phyloP scores from a whole-genome alignment of 2,797 vertebrate genomes.

The Helicolenus hilgendorfi region DNA sequence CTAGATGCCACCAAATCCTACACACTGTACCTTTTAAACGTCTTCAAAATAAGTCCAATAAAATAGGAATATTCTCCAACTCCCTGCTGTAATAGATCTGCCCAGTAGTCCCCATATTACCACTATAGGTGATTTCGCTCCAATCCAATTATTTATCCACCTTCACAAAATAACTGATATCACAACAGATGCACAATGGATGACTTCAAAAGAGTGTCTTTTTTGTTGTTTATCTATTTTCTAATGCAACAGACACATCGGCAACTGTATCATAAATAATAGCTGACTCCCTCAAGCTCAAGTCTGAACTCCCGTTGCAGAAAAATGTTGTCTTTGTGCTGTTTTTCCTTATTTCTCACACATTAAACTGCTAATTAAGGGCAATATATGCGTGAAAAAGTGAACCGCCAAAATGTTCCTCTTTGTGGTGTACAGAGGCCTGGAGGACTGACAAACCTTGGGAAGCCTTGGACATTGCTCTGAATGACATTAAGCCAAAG shows the following conservation, averaged over 20 bases:
- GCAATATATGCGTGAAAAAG: background rate
- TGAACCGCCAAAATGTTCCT: background rate
- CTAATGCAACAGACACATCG: background rate
- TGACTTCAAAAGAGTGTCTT: background rate
- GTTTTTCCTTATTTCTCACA: background rate
- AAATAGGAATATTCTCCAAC: background rate
- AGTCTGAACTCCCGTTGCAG: background rate
- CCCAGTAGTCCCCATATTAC: background rate
- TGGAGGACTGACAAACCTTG: background rate
- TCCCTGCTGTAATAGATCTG: background rate
- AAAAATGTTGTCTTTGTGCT: background rate
- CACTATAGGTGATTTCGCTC: background rate
- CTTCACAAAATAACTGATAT: background rate
- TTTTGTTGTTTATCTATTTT: background rate
- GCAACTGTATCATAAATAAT: background rate
- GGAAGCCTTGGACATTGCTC: background rate
- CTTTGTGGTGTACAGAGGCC: background rate
- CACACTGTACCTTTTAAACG: too few relatives aligned
- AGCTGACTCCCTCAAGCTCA: background rate
- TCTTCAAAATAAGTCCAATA: background rate
- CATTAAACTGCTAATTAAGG: background rate
- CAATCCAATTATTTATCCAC: background rate
- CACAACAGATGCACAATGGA: background rate
- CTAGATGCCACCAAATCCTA: too few relatives aligned
- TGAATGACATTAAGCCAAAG: background rate